phyloP scores from a whole-genome alignment of 1,140 invertebrate species.

The Zaprionus capensis region DNA sequence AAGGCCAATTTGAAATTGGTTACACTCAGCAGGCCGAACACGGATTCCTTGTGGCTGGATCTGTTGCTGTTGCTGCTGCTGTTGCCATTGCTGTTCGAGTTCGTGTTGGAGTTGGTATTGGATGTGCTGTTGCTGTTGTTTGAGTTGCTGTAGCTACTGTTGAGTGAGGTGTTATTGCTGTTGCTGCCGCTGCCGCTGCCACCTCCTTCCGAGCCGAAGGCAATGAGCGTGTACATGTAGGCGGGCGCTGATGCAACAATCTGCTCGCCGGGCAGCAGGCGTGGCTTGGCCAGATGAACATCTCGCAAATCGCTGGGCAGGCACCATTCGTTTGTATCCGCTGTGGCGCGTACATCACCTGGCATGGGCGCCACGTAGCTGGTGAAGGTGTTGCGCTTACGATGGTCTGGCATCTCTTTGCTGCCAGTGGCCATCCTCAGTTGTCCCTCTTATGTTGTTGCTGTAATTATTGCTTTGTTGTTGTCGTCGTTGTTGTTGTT shows the following conservation, averaged over 20 bases:
- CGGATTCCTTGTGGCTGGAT: conserved; percentile 55
- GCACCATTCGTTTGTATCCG: conserved; percentile 75
- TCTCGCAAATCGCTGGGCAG: conserved; percentile 75
- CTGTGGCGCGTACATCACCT: conserved; percentile 60
- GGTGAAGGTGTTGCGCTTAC: conserved; percentile 81
- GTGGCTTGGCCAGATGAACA: conserved; percentile 71
- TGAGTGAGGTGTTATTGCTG: background rate
- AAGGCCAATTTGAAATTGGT: conserved; percentile 84
- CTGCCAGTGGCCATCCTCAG: conserved; percentile 69
- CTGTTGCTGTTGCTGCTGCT: background rate
- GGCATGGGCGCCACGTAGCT: conserved; percentile 79
- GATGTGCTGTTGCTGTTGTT: background rate
- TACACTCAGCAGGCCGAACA: conserved; percentile 74
- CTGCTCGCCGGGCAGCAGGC: conserved; percentile 67
- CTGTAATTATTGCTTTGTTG: conserved; percentile 11
- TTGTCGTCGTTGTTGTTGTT: conserved; percentile 15
- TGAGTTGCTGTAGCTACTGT: background rate
- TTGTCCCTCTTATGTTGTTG: conserved; percentile 2
- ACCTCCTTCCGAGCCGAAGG: conserved; percentile 50
- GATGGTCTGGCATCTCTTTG: conserved; percentile 67
- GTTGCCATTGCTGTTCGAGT: conserved; percentile 3
- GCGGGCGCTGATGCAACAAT: conserved; percentile 77
- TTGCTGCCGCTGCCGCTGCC: conserved; percentile 11
- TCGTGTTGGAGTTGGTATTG: background rate
- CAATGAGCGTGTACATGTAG: conserved; percentile 75